A percentile compares a stretch with the other conserved stretches of the same genome.
Evolutionary conservation across 2,888 invertebrate species (phyloP).

Genomic region (Periphyllus acericola): DNA sequence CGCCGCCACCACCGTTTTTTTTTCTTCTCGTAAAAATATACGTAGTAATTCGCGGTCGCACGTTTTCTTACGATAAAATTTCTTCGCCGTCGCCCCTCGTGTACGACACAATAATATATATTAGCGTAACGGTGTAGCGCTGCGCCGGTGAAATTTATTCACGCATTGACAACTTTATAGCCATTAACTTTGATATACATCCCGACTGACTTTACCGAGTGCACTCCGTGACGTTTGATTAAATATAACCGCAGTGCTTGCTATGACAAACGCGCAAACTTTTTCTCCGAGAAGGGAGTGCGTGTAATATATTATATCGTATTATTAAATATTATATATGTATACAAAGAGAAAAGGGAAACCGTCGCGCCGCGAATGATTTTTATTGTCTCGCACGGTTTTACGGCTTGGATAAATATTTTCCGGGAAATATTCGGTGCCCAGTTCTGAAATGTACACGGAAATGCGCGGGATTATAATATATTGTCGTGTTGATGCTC

Average conservation of each 20-base stretch:
- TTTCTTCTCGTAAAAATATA: no score
- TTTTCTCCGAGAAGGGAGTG: background rate
- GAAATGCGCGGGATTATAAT: background rate
- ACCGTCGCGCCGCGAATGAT: slow-evolving; percentile 11
- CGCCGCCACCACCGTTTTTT: no score
- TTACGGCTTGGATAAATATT: slow-evolving; percentile 30
- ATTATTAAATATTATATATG: background rate
- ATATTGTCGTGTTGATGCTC: no score
- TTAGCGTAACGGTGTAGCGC: no score
- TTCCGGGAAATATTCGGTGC: slow-evolving; percentile 23
- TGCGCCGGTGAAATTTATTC: slow-evolving; percentile 25
- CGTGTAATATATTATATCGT: background rate
- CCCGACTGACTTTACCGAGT: slow-evolving; percentile 26
- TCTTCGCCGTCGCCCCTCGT: background rate
- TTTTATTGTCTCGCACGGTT: slow-evolving; percentile 37
- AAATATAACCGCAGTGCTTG: background rate
- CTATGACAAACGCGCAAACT: slow-evolving; percentile 37
- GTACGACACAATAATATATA: no score
- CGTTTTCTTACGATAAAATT: slow-evolving; percentile 1
- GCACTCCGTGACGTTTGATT: slow-evolving; percentile 30
- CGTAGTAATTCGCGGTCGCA: background rate
- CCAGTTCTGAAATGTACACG: slow-evolving; percentile 5
- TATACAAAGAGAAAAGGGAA: background rate
- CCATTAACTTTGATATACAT: slow-evolving; percentile 42
- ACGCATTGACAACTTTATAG: slow-evolving; percentile 51